Conservation (phyloP, 2,888 invertebrate species). For the Ganaspis brasiliensis region DNA sequence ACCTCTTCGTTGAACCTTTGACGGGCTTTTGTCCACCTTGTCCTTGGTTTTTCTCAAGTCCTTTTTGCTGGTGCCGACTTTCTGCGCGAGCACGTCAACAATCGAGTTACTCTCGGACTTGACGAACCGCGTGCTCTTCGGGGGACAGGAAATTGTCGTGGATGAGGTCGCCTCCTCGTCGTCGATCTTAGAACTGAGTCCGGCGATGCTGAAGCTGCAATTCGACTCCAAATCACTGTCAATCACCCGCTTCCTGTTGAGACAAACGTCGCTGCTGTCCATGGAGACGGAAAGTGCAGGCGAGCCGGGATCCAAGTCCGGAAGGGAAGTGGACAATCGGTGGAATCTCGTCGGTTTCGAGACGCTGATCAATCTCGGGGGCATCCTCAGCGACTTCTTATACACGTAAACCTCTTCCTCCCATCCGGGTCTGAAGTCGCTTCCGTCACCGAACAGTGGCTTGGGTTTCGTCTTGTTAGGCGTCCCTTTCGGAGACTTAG, state of each 20-base stretch:
- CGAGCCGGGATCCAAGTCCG: slow-evolving; percentile 89
- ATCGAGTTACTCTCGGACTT: slow-evolving; percentile 83
- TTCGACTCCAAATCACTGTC: slow-evolving; percentile 87
- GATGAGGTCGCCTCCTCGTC: slow-evolving; percentile 86
- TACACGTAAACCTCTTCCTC: slow-evolving; percentile 92
- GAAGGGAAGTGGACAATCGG: slow-evolving; percentile 88
- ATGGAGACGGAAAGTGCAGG: slow-evolving; percentile 86
- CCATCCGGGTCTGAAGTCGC: slow-evolving; percentile 90
- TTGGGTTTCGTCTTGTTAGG: slow-evolving; percentile 79
- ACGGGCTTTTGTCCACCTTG: slow-evolving; percentile 79
- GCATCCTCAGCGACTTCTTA: slow-evolving; percentile 91
- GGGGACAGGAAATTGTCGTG: slow-evolving; percentile 85
- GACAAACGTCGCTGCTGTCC: slow-evolving; percentile 80
- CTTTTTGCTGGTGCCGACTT: slow-evolving; percentile 84
- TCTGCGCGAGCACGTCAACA: slow-evolving; percentile 86
- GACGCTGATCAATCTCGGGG: slow-evolving; percentile 90
- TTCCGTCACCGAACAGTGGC: slow-evolving; percentile 87
- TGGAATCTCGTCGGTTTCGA: slow-evolving; percentile 87
- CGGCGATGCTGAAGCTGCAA: slow-evolving; percentile 82
- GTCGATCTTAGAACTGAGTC: slow-evolving; percentile 83
- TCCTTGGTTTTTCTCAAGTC: slow-evolving; percentile 80
- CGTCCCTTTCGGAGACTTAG: slow-evolving; percentile 73
- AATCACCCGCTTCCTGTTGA: slow-evolving; percentile 76
- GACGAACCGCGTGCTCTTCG: slow-evolving; percentile 76
- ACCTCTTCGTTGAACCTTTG: slow-evolving; percentile 84